Evolutionary conservation across 2,113 vertebrate genomes (phyloP).

Genomic region (Solea solea): DNA sequence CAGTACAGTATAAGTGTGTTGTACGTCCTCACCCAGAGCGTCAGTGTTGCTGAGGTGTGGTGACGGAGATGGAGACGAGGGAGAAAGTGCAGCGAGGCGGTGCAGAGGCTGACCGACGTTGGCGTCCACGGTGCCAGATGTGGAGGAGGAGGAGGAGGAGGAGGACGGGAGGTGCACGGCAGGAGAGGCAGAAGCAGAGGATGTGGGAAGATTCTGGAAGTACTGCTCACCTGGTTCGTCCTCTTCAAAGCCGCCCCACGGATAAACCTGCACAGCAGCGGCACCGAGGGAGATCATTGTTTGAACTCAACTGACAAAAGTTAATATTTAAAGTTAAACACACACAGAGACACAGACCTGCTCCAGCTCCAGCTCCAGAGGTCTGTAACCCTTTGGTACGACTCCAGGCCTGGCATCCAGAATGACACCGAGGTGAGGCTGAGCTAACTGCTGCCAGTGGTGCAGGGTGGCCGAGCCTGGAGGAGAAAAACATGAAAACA

Average conservation of each 20-base stretch:
- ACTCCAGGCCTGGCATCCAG: constrained; percentile 94
- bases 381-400: constrained; percentile 95
- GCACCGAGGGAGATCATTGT: neutral
- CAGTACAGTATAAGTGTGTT: too few species aligned
- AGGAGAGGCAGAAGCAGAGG: constrained; percentile 70
- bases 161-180: constrained; percentile 67
- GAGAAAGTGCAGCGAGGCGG: constrained; percentile 45
- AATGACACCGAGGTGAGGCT: constrained; percentile 97
- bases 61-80: constrained; percentile 61
- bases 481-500: constrained; percentile 15
- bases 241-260: constrained; percentile 93
- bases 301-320: neutral
- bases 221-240: constrained; percentile 95
- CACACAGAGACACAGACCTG: constrained; percentile 84
- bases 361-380: constrained; percentile 92
- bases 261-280: constrained; percentile 55
- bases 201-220: constrained; percentile 92
- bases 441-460: constrained; percentile 98
- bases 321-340: neutral
- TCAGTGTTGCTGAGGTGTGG: constrained; percentile 79
- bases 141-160: constrained; percentile 53
- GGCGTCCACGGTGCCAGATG: constrained; percentile 31
- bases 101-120: constrained; percentile 11
- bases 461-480: constrained; percentile 96
- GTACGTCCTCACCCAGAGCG: constrained; percentile 58